Evolutionary conservation across 2,113 vertebrate species (phyloP).

Genomic region (Oxyura jamaicensis): DNA sequence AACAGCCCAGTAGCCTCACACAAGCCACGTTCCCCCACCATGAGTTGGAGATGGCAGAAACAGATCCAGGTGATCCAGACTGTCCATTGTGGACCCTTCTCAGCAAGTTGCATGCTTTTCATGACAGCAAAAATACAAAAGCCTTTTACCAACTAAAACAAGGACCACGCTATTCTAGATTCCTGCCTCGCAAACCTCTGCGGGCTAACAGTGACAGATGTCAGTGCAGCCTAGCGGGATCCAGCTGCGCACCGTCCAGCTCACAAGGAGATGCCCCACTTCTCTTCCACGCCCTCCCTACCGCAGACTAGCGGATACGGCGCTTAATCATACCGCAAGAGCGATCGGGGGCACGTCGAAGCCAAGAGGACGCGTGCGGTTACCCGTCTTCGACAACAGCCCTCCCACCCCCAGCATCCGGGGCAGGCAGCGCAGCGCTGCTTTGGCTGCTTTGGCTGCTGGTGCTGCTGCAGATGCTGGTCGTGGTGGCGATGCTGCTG

Average conservation of each 20-base stretch:
- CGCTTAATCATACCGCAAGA: not conserved
- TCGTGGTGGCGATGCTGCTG: no score
- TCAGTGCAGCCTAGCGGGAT: not conserved
- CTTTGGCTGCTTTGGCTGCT: no score
- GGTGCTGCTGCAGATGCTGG: no score
- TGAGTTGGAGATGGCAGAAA: not conserved
- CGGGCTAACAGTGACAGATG: not conserved
- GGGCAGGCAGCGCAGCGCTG: not conserved
- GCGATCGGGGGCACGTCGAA: not conserved
- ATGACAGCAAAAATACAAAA: not conserved
- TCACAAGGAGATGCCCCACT: not conserved
- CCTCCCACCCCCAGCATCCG: not conserved
- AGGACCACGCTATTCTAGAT: fast-evolving
- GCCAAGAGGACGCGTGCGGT: not conserved
- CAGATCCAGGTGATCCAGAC: not conserved
- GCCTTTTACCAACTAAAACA: not conserved
- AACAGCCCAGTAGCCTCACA: not conserved
- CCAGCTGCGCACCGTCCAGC: not conserved
- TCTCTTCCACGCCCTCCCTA: fast-evolving
- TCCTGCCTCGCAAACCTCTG: not conserved
- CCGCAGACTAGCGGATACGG: not conserved
- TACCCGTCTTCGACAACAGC: not conserved
- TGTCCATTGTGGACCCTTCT: not conserved
- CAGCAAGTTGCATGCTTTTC: not conserved
- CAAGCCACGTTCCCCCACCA: not conserved